Evolutionary conservation across 2,113 vertebrate genomes (phyloP).

Genomic region (Cyprinodon tularosa): DNA sequence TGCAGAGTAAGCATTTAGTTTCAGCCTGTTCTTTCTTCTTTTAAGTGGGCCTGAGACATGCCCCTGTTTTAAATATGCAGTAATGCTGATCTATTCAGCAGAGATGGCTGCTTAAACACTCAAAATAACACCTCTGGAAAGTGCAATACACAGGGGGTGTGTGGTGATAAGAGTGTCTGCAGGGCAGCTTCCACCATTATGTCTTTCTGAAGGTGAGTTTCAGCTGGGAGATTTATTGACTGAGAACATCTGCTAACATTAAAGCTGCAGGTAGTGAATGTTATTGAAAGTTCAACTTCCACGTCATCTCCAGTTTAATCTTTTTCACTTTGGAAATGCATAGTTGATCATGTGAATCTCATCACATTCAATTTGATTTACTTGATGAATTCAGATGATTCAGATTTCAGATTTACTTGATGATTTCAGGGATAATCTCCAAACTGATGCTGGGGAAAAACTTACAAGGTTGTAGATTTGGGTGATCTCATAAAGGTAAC

Average conservation of each 20-base stretch:
- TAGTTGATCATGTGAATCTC: neutral
- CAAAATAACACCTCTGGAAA: neutral
- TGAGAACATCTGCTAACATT: neutral
- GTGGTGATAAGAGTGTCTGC: conserved; percentile 9
- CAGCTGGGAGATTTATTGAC: neutral
- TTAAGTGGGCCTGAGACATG: conserved; percentile 2
- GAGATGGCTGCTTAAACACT: neutral
- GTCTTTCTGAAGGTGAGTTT: neutral
- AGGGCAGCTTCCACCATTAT: neutral
- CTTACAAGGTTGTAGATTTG: too few species aligned
- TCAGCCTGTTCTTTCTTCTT: neutral
- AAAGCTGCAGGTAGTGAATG: neutral
- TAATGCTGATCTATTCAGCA: conserved; percentile 26
- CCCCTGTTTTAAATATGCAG: conserved; percentile 29
- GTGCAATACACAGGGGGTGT: neutral
- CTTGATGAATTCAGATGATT: too few species aligned
- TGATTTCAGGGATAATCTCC: neutral
- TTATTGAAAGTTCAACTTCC: neutral
- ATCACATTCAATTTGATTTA: neutral
- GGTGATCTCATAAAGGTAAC: too few species aligned
- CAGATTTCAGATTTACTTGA: neutral
- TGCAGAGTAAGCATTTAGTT: conserved; percentile 47
- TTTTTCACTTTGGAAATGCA: neutral
- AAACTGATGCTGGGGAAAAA: neutral
- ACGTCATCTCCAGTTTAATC: neutral